Conservation (phyloP, 2,888 invertebrate genomes). For the Lomographa bimaculata region DNA sequence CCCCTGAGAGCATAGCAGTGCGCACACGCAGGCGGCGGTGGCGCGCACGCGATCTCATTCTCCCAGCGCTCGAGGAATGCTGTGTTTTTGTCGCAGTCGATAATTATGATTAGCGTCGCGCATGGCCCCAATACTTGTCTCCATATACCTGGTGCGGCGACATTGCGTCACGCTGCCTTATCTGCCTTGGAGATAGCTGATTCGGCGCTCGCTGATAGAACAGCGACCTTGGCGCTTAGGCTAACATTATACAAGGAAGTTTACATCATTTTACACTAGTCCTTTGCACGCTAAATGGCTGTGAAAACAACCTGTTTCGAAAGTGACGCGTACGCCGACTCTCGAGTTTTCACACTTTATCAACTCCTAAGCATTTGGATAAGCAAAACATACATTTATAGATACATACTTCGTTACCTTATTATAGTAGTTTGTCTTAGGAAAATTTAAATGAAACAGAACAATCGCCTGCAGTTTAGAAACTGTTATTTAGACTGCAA, state of each 20-base stretch:
- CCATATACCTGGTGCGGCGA: constrained; percentile 18
- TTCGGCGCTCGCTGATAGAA: constrained; percentile 37
- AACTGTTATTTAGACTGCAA: neutral
- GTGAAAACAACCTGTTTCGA: constrained; percentile 16
- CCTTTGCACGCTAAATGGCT: constrained; percentile 10
- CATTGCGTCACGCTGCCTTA: constrained; percentile 47
- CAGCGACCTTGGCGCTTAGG: constrained; percentile 33
- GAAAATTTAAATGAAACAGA: neutral
- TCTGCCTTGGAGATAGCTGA: constrained; percentile 40
- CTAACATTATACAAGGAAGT: constrained; percentile 22
- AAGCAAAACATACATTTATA: too few relatives aligned
- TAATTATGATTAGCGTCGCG: constrained; percentile 51
- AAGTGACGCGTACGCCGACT: constrained; percentile 3
- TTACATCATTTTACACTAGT: constrained; percentile 25
- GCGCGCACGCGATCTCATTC: constrained; percentile 60
- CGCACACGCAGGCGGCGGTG: constrained; percentile 29
- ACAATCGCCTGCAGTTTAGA: neutral
- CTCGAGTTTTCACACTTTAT: constrained; percentile 8
- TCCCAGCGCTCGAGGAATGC: constrained; percentile 55
- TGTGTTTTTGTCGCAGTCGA: constrained; percentile 51
- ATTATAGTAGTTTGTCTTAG: too few relatives aligned
- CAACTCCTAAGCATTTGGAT: neutral
- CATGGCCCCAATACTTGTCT: constrained; percentile 43
- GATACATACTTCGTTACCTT: too few relatives aligned
- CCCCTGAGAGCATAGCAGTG: constrained; percentile 28